Conservation (phyloP, 2,888 invertebrate genomes). For the Brachyptera risi region DNA sequence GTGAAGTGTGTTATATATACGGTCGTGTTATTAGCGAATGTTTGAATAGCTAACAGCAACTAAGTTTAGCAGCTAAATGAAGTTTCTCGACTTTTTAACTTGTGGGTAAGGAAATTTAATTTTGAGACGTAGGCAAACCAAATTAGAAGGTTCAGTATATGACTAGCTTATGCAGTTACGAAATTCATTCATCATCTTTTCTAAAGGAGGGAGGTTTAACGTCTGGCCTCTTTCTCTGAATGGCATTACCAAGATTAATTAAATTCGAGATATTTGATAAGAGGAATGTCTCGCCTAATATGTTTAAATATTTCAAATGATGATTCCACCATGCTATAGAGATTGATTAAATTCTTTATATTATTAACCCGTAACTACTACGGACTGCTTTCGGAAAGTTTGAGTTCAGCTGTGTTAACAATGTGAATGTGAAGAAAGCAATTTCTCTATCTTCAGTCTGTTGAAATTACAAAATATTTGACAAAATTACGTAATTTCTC, state of each 20-base stretch:
- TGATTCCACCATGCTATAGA: conserved; percentile 2
- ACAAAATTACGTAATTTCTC: too few relatives aligned
- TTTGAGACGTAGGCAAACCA: conserved; percentile 15
- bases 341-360: conserved; percentile 19
- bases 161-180: neutral
- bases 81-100: conserved; percentile 21
- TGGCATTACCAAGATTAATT: conserved; percentile 18
- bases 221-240: conserved; percentile 2
- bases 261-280: conserved; percentile 17
- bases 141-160: conserved; percentile 5
- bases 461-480: too few relatives aligned
- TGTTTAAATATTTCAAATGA: conserved; percentile 18
- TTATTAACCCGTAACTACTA: neutral
- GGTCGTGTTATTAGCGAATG: neutral
- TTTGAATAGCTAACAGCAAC: conserved; percentile 5
- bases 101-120: conserved; percentile 27
- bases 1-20: neutral
- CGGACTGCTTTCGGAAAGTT: neutral
- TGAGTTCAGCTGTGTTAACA: too few relatives aligned
- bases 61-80: conserved; percentile 25
- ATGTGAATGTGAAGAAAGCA: too few relatives aligned
- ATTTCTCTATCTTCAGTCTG: too few relatives aligned
- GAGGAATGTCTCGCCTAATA: conserved; percentile 17
- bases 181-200: conserved; percentile 13
- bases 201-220: neutral